Evolutionary conservation across 2,888 invertebrate species (phyloP).

Genomic region (Rugalucina vietnamica): DNA sequence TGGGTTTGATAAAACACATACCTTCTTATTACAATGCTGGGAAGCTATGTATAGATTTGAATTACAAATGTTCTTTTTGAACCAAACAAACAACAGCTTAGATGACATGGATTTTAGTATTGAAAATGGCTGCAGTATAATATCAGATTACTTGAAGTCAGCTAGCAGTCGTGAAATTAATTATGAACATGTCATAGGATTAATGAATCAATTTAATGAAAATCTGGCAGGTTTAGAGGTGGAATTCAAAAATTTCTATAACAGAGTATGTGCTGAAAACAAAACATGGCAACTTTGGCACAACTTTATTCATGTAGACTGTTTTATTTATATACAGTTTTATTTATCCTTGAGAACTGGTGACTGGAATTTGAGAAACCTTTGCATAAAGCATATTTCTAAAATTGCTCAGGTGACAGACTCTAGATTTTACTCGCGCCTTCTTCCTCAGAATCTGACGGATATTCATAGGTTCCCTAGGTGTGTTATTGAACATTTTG

Average conservation of each 20-base stretch:
- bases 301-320: neutral
- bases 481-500: neutral
- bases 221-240: neutral
- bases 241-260: neutral
- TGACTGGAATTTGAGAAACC: neutral
- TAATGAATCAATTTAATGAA: neutral
- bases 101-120: neutral
- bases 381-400: neutral
- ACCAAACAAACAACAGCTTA: neutral
- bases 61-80: neutral
- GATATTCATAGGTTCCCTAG: neutral
- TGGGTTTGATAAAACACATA: conserved; percentile 16
- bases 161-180: neutral
- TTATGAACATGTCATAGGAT: neutral
- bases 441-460: neutral
- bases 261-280: neutral
- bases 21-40: conserved; percentile 3
- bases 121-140: neutral
- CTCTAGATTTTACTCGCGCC: neutral
- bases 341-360: neutral
- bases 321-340: neutral
- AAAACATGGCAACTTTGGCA: neutral
- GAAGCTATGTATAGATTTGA: neutral
- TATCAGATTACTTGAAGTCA: neutral
- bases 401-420: neutral